phyloP scores from a whole-genome alignment of 2,113 vertebrate species.

The Toxostoma redivivum region DNA sequence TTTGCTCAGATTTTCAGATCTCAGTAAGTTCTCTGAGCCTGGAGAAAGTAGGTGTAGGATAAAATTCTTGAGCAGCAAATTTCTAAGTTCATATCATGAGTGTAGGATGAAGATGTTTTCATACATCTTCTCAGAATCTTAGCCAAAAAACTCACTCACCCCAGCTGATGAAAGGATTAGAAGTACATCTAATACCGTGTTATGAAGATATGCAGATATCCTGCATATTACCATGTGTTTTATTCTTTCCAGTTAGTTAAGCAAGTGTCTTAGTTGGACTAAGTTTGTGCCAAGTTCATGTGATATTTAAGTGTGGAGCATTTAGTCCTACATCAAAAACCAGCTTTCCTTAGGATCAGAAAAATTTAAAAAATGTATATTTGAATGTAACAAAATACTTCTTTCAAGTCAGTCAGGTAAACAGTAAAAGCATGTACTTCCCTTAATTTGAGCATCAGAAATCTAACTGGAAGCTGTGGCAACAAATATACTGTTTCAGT shows the following conservation, averaged over 20 bases:
- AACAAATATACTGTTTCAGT: background rate
- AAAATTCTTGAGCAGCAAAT: background rate
- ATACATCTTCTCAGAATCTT: background rate
- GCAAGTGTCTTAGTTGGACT: background rate
- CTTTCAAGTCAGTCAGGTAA: background rate
- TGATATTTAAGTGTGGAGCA: background rate
- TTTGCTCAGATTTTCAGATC: background rate
- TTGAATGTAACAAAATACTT: background rate
- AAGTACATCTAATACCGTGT: background rate
- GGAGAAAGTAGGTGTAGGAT: background rate
- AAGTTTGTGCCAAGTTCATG: background rate
- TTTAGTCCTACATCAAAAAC: background rate
- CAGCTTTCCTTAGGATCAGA: background rate
- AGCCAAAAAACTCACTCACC: background rate
- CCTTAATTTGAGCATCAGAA: background rate
- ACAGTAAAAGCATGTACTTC: background rate
- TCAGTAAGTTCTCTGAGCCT: background rate
- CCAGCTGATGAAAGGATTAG: background rate
- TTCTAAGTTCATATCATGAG: background rate
- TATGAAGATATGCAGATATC: background rate
- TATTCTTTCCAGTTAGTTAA: background rate
- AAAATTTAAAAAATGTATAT: background rate
- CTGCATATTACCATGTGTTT: background rate
- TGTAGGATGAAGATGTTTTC: background rate
- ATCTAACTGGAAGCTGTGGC: background rate